These are phyloP conservation scores for Rhimphoctona megacephalus DNA, from an alignment of 2,888 invertebrate genomes.

Conservation along the genomic window DNA sequence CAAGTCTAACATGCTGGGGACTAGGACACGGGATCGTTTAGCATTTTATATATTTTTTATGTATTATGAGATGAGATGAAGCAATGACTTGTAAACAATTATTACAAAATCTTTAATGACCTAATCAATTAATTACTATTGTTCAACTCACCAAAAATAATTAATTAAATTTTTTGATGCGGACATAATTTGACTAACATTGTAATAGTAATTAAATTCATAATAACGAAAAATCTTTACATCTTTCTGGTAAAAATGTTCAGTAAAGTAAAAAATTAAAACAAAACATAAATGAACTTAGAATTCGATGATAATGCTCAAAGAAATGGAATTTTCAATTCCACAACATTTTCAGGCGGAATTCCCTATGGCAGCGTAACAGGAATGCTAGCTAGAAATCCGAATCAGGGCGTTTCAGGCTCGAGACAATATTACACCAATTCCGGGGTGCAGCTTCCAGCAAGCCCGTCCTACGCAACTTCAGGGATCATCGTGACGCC, in stretches of 20 bases:
- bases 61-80: neutral
- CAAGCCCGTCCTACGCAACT: conserved; percentile 23
- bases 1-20: conserved; percentile 11
- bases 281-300: neutral
- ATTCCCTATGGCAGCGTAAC: conserved; percentile 88
- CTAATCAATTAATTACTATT: neutral
- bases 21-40: conserved; percentile 3
- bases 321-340: neutral
- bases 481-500: conserved; percentile 74
- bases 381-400: conserved; percentile 87
- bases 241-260: neutral
- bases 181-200: neutral
- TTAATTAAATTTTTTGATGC: neutral
- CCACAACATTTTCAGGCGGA: conserved; percentile 85
- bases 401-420: conserved; percentile 77
- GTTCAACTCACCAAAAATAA: neutral
- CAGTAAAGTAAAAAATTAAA: neutral
- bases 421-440: conserved; percentile 53
- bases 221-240: neutral
- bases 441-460: conserved; percentile 34
- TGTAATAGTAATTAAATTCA: neutral
- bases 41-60: neutral
- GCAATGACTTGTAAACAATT: neutral
- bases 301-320: neutral
- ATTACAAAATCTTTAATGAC: conserved; percentile 3